Evolutionary conservation across 2,888 invertebrate genomes (phyloP).

Genomic region (Leucoma salicis): DNA sequence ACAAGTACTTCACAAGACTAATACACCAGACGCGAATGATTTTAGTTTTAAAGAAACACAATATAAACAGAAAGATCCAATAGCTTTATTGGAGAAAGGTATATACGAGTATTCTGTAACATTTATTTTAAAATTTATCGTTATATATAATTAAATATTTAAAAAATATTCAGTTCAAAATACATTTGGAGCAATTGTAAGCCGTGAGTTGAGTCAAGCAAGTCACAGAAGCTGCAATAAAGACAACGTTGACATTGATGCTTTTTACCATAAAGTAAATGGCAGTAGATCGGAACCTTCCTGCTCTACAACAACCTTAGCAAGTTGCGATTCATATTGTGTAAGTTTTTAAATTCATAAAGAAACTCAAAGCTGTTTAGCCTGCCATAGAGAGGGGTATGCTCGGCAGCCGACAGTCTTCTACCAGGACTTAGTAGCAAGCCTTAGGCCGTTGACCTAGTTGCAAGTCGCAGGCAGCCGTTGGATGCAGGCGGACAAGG

Average conservation of each 20-base stretch:
- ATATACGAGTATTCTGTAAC: conserved; percentile 6
- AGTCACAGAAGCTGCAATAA: conserved; percentile 26
- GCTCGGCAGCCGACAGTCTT: no score
- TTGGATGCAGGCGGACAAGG: no score
- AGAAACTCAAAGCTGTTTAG: no score
- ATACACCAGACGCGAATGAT: conserved; percentile 39
- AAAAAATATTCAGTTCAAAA: conserved; percentile 51
- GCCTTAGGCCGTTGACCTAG: no score
- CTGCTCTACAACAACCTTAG: conserved; percentile 38
- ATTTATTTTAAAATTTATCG: neutral
- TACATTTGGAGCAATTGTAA: conserved; percentile 61
- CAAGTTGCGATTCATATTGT: conserved; percentile 31
- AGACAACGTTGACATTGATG: conserved; percentile 44
- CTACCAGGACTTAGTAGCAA: no score
- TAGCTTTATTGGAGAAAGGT: conserved; percentile 64
- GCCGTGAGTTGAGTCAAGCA: conserved; percentile 55
- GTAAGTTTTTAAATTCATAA: no score
- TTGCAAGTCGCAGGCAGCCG: no score
- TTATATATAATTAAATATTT: neutral
- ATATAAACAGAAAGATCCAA: conserved; percentile 56
- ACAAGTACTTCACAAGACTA: conserved; percentile 73
- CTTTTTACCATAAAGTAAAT: conserved; percentile 47
- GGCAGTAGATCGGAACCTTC: conserved; percentile 41
- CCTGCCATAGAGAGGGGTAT: no score
- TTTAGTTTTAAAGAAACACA: conserved; percentile 17